Percentiles rank a stretch among this genome's conserved stretches.
Evolutionary conservation across 1,140 invertebrate genomes (phyloP).

Genomic region (honey bee (Apis mellifera)): Amel_HAv3.1 CM009941.2:3192001-3192500

Average conservation of each 20-base stretch:
- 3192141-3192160: not conserved
- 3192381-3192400: too few species aligned
- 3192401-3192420: too few species aligned
- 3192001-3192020: slow-evolving; percentile 43
- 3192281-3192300: too few species aligned
- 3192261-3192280: too few species aligned
- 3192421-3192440: too few species aligned
- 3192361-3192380: too few species aligned
- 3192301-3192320: not conserved
- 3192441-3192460: too few species aligned
- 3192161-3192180: slow-evolving; percentile 1
- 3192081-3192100: slow-evolving; percentile 31
- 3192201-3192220: not conserved
- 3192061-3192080: slow-evolving; percentile 60
- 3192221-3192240: not conserved
- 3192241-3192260: too few species aligned
- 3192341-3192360: too few species aligned
- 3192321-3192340: too few species aligned
- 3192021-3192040: slow-evolving; percentile 15
- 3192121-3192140: slow-evolving; percentile 9
- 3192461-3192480: too few species aligned
- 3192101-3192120: slow-evolving; percentile 34
- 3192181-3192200: not conserved
- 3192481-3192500: too few species aligned
- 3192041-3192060: slow-evolving; percentile 14